Evolutionary conservation across 2,797 vertebrate genomes (phyloP).

Genomic region (Fistularia commersonii): DNA sequence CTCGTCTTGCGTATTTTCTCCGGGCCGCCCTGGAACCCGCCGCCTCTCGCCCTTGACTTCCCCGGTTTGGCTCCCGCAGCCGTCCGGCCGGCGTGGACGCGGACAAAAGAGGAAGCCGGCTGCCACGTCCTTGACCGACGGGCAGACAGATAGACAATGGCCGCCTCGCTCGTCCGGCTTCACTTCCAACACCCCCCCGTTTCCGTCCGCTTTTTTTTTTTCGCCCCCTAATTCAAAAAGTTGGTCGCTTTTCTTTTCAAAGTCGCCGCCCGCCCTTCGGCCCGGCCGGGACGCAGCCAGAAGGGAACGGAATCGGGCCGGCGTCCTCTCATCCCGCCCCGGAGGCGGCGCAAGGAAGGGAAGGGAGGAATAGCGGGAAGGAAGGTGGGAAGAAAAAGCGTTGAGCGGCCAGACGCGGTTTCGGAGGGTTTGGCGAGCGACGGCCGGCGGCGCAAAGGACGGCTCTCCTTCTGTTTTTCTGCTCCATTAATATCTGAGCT

Average conservation of each 20-base stretch:
- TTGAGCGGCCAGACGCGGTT: conserved; percentile 40
- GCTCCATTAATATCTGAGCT: conserved; percentile 89
- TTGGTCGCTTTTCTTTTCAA: conserved; percentile 32
- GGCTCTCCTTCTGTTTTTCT: conserved; percentile 79
- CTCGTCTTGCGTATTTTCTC: neutral
- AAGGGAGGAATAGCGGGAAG: conserved; percentile 25
- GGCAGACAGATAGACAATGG: conserved; percentile 36
- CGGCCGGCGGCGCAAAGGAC: conserved; percentile 74
- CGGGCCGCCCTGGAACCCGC: conserved; percentile 24
- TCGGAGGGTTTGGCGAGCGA: conserved; percentile 61
- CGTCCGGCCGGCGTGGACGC: conserved; percentile 47
- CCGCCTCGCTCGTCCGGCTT: conserved; percentile 35
- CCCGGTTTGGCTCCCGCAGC: conserved; percentile 40
- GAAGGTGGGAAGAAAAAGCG: conserved; percentile 20
- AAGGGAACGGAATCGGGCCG: conserved; percentile 30
- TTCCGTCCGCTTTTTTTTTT: conserved; percentile 26
- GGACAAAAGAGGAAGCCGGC: conserved; percentile 46
- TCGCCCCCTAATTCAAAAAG: too few relatives aligned
- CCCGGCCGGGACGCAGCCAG: conserved; percentile 32
- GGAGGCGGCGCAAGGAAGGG: conserved; percentile 28
- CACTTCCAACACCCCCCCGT: too few relatives aligned
- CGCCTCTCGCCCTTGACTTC: conserved; percentile 46
- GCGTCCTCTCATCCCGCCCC: conserved; percentile 30
- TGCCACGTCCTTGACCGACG: conserved; percentile 62
- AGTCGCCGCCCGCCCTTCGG: conserved; percentile 44